A percentile compares a stretch with the other conserved stretches of the same genome.
Conservation (phyloP, 2,888 invertebrate species). For the Nephrotoma flavescens region DNA sequence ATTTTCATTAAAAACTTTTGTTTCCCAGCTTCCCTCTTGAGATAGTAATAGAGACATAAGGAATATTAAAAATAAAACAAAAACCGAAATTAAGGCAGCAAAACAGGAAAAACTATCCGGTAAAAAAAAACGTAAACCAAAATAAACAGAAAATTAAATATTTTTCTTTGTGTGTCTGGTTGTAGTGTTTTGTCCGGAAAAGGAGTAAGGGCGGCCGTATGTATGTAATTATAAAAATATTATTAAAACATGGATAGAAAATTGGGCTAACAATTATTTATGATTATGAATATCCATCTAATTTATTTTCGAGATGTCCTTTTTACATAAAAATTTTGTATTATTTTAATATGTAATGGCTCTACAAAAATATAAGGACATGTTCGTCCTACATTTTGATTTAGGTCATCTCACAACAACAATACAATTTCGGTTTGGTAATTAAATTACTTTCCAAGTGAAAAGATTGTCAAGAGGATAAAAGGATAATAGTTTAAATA, state of each 20-base stretch:
- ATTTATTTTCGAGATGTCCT: background rate
- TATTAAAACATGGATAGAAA: background rate
- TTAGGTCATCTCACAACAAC: background rate
- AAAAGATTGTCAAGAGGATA: background rate
- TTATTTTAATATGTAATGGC: background rate
- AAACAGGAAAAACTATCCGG: background rate
- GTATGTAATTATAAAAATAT: background rate
- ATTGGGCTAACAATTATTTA: background rate
- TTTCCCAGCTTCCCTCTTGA: background rate
- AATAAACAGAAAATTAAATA: background rate
- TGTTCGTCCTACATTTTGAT: background rate
- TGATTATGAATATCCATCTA: background rate
- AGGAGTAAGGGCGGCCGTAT: background rate
- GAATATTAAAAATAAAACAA: background rate
- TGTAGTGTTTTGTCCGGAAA: background rate
- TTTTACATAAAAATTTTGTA: background rate
- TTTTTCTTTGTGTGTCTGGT: background rate
- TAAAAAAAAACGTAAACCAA: background rate
- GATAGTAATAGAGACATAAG: background rate
- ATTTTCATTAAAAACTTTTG: background rate
- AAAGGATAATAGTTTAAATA: background rate
- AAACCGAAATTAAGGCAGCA: background rate
- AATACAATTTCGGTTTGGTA: background rate
- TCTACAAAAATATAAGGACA: background rate
- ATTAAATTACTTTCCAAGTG: background rate